Conservation (phyloP, 2,113 vertebrate species). For the Embiotoca jacksoni region DNA sequence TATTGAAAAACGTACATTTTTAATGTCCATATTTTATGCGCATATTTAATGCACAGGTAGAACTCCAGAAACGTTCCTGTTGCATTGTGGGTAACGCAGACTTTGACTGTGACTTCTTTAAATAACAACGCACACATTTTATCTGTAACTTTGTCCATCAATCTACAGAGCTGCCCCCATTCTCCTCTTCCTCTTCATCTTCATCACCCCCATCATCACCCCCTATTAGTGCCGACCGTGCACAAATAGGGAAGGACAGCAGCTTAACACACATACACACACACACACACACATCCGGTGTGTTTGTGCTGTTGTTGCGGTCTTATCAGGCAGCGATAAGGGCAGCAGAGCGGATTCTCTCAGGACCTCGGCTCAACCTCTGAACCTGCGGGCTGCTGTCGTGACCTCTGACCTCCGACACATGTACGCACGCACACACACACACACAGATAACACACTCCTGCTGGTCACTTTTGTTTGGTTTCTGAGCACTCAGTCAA, state of each 20-base stretch:
- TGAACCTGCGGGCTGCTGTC: slow-evolving; percentile 43
- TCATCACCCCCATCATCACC: slow-evolving; percentile 6
- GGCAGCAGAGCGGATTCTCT: slow-evolving; percentile 40
- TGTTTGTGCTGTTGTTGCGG: slow-evolving; percentile 25
- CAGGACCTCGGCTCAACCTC: slow-evolving; percentile 50
- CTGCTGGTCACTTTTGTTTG: slow-evolving; percentile 5
- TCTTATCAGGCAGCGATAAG: slow-evolving; percentile 48
- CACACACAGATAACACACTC: slow-evolving; percentile 16
- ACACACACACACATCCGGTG: slow-evolving; percentile 12
- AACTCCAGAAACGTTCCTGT: too few relatives aligned
- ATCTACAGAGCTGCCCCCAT: too few relatives aligned
- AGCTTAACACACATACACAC: slow-evolving; percentile 1
- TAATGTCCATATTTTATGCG: too few relatives aligned
- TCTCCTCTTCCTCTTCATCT: too few relatives aligned
- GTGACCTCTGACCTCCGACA: slow-evolving; percentile 47
- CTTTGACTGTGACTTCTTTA: too few relatives aligned
- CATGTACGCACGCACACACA: slow-evolving; percentile 16
- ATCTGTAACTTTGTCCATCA: too few relatives aligned
- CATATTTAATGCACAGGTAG: too few relatives aligned
- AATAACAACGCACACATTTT: too few relatives aligned
- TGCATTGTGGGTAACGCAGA: too few relatives aligned
- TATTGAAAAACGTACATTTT: too few relatives aligned
- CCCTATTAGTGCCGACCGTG: too few relatives aligned
- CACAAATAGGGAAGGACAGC: slow-evolving; percentile 7
- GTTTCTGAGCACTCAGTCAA: background rate